Base-by-base conservation (phyloP, 1,140 invertebrate genomes). In the Drosophila parabipectinata region DNA sequence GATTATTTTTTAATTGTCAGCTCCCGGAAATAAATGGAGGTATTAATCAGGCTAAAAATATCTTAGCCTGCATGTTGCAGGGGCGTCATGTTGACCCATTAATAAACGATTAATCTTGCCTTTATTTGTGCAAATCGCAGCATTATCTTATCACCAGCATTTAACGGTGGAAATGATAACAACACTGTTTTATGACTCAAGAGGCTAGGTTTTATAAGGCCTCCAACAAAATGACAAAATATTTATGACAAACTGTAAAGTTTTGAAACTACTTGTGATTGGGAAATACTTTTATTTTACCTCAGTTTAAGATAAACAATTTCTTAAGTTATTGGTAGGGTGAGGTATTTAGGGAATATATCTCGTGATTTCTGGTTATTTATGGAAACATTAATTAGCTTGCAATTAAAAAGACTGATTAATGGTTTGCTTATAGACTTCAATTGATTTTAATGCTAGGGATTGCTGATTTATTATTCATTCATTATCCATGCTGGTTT, bases 11-110 rank as follows among this genome's bases (percentile, higher is more conserved):
- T 69, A 69, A 69, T 69, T 57, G 67, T 69, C 67, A 21, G 21
- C 63, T 50, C 67, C 67, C 67, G 67, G 67, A 69, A 57, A 57
- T 69, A 69, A 69, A 69, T 57, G 48, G 4, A 2, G 4, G 15
- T 32, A 41, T 69, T 69, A 69, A 56, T 57, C 67, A 14, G 66
- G 51, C 67, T 69, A 69, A 69, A 56, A 57, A 69, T 69, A 69
- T 39, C 28, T 39, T 69, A 57, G 64, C 26, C 67, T 32, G 66
- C 32, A 48, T 14, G 26, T 30, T 24, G 30, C 66, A 48, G 62
- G 41, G 66, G 44, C 61, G 53, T 48, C 21, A 24, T 30, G 68
- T 30, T 69, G 66, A 56, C 66, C 66, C 63, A 69, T 69, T 68
- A 68, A 50, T 48, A 26, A 24, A 8, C 51, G 18, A 50, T 48